Conservation (phyloP, 2,888 invertebrate genomes). For the Cheilosia scutellata region DNA sequence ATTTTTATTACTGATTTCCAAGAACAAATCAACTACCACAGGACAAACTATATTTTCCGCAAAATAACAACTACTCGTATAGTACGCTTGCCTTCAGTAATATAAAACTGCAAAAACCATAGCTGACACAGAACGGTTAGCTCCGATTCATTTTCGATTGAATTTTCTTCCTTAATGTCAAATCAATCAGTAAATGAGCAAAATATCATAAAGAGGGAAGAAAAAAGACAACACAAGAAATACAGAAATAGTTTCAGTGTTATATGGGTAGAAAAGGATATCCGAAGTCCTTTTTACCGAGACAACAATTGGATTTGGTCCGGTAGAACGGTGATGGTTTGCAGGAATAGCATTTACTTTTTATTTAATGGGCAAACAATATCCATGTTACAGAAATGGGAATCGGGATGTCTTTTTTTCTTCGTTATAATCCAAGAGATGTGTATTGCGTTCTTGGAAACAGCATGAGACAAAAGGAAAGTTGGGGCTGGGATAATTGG, state of each 20-base stretch:
- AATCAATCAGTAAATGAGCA: slow-evolving; percentile 68
- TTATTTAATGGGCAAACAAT: slow-evolving; percentile 55
- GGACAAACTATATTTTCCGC: background rate
- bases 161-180: slow-evolving; percentile 46
- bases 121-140: slow-evolving; percentile 8
- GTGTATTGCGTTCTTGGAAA: no score
- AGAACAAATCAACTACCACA: slow-evolving; percentile 4
- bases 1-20: slow-evolving; percentile 23
- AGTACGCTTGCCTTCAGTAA: background rate
- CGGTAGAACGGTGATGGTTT: slow-evolving; percentile 45
- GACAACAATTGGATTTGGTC: slow-evolving; percentile 61
- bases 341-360: slow-evolving; percentile 45
- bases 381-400: slow-evolving; percentile 2
- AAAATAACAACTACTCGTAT: slow-evolving; percentile 5
- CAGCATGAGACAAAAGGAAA: no score
- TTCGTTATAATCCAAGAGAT: no score
- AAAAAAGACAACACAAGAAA: background rate
- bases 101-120: slow-evolving; percentile 3
- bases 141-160: slow-evolving; percentile 27
- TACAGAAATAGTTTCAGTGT: background rate
- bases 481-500: no score
- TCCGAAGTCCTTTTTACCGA: slow-evolving; percentile 22
- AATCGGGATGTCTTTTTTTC: background rate
- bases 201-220: slow-evolving; percentile 24
- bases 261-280: slow-evolving; percentile 5